phyloP scores from a whole-genome alignment of 1,140 invertebrate species.

The Bilobella aurantiaca region DNA sequence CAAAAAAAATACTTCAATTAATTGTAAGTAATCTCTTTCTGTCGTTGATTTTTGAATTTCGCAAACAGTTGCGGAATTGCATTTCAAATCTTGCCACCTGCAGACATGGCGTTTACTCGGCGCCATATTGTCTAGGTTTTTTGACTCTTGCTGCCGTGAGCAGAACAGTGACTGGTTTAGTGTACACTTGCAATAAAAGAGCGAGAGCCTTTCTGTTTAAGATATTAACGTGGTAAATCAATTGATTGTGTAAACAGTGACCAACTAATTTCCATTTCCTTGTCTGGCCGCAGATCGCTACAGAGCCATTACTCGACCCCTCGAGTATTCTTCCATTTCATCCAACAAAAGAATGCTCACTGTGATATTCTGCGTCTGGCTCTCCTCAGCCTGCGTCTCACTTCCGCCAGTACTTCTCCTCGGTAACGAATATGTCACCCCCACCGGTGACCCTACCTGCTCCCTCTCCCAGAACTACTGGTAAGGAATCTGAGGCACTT shows the following conservation, averaged over 20 bases:
- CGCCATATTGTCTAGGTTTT: too few relatives aligned
- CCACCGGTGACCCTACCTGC: conserved; percentile 53
- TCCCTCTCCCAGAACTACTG: conserved; percentile 74
- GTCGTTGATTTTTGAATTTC: too few relatives aligned
- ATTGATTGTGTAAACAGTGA: background rate
- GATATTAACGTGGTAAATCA: too few relatives aligned
- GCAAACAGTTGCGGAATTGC: too few relatives aligned
- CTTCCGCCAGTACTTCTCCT: conserved; percentile 75
- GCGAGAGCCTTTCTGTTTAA: too few relatives aligned
- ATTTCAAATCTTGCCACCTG: too few relatives aligned
- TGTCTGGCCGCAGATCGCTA: conserved; percentile 57
- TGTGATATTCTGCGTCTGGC: conserved; percentile 79
- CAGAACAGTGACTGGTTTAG: too few relatives aligned
- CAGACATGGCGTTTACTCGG: too few relatives aligned
- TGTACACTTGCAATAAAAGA: too few relatives aligned
- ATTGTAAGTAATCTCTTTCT: too few relatives aligned
- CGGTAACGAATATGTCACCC: conserved; percentile 64
- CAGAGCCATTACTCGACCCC: conserved; percentile 79
- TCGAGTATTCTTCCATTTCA: conserved; percentile 77
- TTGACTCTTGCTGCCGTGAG: too few relatives aligned
- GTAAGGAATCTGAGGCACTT: conserved; percentile 22
- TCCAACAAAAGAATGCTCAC: conserved; percentile 71
- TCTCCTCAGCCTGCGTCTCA: conserved; percentile 76
- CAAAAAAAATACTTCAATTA: too few relatives aligned
- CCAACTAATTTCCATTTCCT: background rate